Evolutionary conservation across 2,113 vertebrate species (phyloP).

Genomic region (Caloenas nicobarica): DNA sequence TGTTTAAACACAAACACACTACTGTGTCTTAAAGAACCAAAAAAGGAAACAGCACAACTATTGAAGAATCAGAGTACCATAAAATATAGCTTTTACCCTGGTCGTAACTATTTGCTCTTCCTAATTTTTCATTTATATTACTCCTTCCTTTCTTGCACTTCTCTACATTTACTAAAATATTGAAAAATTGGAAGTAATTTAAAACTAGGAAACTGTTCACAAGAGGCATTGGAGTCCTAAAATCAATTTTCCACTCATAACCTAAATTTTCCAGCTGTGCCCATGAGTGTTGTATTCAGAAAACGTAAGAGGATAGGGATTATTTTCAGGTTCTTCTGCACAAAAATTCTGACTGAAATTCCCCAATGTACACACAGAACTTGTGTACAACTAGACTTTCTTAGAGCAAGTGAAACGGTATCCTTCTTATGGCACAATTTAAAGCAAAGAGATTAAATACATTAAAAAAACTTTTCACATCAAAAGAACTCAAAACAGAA

Average conservation of each 20-base stretch:
- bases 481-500: not conserved
- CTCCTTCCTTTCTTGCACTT: not conserved
- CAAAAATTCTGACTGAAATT: not conserved
- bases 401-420: not conserved
- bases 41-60: not conserved
- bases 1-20: not conserved
- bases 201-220: not conserved
- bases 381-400: not conserved
- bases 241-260: slow-evolving; percentile 17
- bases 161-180: not conserved
- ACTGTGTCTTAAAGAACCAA: not conserved
- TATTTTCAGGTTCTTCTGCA: not conserved
- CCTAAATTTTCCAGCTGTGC: not conserved
- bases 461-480: not conserved
- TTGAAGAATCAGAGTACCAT: not conserved
- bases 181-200: not conserved
- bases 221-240: not conserved
- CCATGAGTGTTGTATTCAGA: not conserved
- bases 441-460: not conserved
- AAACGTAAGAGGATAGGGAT: not conserved
- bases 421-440: not conserved
- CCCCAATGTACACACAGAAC: not conserved
- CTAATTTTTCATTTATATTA: not conserved
- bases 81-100: not conserved
- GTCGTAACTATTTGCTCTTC: not conserved